A percentile compares a stretch with the other conserved stretches of the same genome.
Conservation (phyloP, 2,888 invertebrate species). For the Cotesia congregata region DNA sequence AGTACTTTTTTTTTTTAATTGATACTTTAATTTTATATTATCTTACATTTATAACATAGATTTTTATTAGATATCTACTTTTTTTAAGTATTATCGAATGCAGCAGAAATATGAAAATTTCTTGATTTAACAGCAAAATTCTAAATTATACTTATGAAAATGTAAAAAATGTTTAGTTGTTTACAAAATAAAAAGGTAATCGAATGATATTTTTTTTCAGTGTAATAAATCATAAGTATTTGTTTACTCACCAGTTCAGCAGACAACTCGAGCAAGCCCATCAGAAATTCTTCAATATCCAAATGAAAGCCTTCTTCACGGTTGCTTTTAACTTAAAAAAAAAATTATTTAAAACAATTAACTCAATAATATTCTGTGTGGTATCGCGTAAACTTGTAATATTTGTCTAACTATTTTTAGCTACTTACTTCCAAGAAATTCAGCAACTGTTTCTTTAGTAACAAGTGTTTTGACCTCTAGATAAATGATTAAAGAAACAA, state of each 20-base stretch:
- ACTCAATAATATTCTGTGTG: neutral
- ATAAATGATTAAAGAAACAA: constrained; percentile 84
- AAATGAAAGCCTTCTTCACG: constrained; percentile 86
- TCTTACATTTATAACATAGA: no score
- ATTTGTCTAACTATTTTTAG: neutral
- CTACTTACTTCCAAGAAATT: constrained; percentile 80
- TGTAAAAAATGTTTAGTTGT: neutral
- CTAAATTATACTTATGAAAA: no score
- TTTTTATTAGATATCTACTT: no score
- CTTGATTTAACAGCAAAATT: no score
- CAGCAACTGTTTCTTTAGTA: constrained; percentile 81
- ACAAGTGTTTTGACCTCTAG: constrained; percentile 84
- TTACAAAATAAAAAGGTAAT: neutral
- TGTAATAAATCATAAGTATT: neutral
- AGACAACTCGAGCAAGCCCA: constrained; percentile 85
- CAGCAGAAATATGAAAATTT: no score
- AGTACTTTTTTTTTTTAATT: no score
- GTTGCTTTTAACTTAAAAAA: constrained; percentile 77
- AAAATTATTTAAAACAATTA: constrained; percentile 16
- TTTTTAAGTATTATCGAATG: no score
- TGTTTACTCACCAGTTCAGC: constrained; percentile 81
- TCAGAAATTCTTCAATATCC: constrained; percentile 91
- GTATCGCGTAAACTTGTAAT: neutral
- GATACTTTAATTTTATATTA: no score
- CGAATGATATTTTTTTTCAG: neutral